Base-by-base conservation (phyloP, 2,888 invertebrate species). In the Chromoteleia sp. region DNA sequence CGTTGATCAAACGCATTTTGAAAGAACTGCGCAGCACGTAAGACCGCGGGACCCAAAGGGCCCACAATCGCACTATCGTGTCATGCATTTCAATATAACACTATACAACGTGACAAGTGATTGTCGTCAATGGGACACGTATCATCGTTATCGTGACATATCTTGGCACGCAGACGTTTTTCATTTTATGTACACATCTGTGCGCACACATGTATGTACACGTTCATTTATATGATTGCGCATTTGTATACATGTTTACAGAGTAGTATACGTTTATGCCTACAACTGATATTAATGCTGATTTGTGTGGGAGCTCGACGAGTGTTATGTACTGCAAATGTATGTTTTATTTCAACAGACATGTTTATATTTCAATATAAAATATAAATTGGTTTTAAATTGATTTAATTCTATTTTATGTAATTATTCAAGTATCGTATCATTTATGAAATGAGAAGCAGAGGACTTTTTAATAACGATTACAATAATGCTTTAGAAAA, bases 71-170 rank as follows among this genome's bases (percentile, higher is more conserved):
- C 61, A 17, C 30, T 61, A 45, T 61, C 81, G 61, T 61, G 76
- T 73, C 73, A 67, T 39, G 81, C 81, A 81, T 81, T 81, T 81
- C 76, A 81, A 81, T 81, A 76, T 50, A 76, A 56, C 50, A 67
- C 76, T 52, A 21, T 61, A 71, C 76, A 71, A 71, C 52, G 70
- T 65, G 81, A 77, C 81, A 73, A 70, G 76, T 67, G 81, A 81
- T 77, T 77, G 81, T 81, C 81, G 71, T 61, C 76, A 81, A 81
- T 81, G 76, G 33, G 81, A 77, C 76, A 81, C 81, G 81, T 81
- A 81, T 81, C 76, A 77, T 81, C 73, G 76, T 77, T 81, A 81
- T 81, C 81, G 48, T 67, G 76, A 77, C 73, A 45, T 61, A 81
- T 81, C 81, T 77, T 81, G 73, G 76, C 76, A 77, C 36, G 68